A percentile compares a stretch with the other conserved stretches of the same genome.
phyloP scores from a whole-genome alignment of 2,888 invertebrate genomes.

The Antheraea assamensis region DNA sequence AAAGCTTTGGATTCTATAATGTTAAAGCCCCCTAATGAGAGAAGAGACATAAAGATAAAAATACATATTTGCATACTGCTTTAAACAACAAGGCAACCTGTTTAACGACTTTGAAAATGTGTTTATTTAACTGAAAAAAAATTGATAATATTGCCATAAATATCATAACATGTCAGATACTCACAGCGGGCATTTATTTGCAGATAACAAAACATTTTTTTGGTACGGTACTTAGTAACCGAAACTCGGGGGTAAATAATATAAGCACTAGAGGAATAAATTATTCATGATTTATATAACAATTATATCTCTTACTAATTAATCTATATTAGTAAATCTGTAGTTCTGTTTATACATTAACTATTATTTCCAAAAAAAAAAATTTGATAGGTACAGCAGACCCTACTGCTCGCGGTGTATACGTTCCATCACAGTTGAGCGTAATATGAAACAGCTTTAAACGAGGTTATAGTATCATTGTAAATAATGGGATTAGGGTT shows the following conservation, averaged over 20 bases:
- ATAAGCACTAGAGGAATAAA: neutral
- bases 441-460: no score
- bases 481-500: no score
- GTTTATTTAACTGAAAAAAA: conserved; percentile 32
- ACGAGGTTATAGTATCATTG: no score
- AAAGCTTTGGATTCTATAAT: neutral
- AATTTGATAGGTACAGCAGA: no score
- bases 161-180: conserved; percentile 38
- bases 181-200: conserved; percentile 52
- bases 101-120: conserved; percentile 27
- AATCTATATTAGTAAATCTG: no score
- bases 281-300: neutral
- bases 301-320: neutral
- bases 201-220: conserved; percentile 27
- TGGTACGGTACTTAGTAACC: conserved; percentile 3
- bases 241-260: neutral
- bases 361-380: no score
- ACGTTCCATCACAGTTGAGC: no score
- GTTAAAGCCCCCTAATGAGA: conserved; percentile 8
- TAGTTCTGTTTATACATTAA: no score
- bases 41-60: conserved; percentile 5
- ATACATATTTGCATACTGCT: conserved; percentile 19
- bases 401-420: no score
- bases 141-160: conserved; percentile 42
- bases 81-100: conserved; percentile 15